Evolutionary conservation across 2,113 vertebrate species (phyloP), one percentile per base, ranked within the genome.

Genomic region (Tragelaphus imberbis): DNA sequence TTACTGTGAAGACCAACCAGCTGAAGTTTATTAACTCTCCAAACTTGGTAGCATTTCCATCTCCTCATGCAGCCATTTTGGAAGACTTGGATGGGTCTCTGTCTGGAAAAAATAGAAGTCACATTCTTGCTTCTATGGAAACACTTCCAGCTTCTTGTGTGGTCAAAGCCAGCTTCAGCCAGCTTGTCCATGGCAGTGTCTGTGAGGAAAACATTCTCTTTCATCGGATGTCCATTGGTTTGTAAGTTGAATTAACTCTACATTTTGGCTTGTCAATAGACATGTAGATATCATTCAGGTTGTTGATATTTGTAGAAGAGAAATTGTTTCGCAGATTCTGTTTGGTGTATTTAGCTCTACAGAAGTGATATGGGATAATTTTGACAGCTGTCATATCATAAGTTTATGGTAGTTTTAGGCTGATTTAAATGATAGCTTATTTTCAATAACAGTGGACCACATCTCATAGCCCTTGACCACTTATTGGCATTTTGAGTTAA

Each of bases 81-180:
- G 98, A 99, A 95, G 99, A 99, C 95, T 79, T 98, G 0, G 99
- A 99, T 0, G 99, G 99, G 17, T 99, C 99, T 58, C 25, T 99
- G 91, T 98, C 98, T 0, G 98, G 98, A 12, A 97, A 96, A 63
- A 94, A 95, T 51, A 94, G 98, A 93, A 98, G 97, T 85, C 92
- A 85, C 1, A 1, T 99, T 75, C 96, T 99, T 85, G 96, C 99
- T 65, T 98, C 97, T 16, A 92, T 98, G 88, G 98, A 98, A 27
- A 98, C 97, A 9, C 98, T 99, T 90, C 44, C 28, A 0, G 56
- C 21, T 53, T 98, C 98, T 77, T 99, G 99, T 94, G 88, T 40
- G 51, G 15, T 80, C 79, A 97, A 71, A 14, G 33, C 84, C 79
- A 98, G 97, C 96, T 97, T 99, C 95, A 98, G 98, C 55, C 98